Base-by-base conservation (phyloP, 2,888 invertebrate genomes). In the Bugulina stolonifera region DNA sequence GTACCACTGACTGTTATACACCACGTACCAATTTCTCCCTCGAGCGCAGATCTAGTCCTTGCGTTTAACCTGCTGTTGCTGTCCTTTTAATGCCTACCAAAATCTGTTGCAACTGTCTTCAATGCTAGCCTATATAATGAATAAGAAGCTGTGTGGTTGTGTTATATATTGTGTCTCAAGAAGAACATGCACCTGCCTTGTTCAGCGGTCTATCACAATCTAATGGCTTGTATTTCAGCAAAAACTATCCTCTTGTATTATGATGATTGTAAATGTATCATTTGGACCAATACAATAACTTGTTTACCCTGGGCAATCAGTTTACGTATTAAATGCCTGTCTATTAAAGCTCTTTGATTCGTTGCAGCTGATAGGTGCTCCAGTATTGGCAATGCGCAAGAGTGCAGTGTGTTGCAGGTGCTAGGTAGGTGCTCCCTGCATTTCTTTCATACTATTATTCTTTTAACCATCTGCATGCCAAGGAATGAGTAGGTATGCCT, bases 241-340 rank as follows among this genome's bases (percentile, higher is more conserved):
- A 43, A 43, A 43, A 5, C 10, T 10, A 10, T 5, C 43, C 43
- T 43, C 43, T 43, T 18, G 18, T 43, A 43, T 43, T 43, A 43
- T 43, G 43, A 43, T 43, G 18, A 43, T 43, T 43, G 43, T 43
- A 5, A 43, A 5, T 43, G 43, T 43, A 43, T 43, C 18, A 43
- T 43, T 10, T 43, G 43, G 43, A 43, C 43, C 43, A 43, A 43
- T 43, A 43, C 43, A 5, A 18, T 43, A 18, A 5, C 43, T 43
- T 43, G 43, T 43, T 43, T 43, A 64, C 64, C 64, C 32, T 64
- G 64, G 64, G 64, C 32, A 64, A 27, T 43, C 18, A 43, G 43
- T 43, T 43, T 43, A 10, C 43, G 18, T 18, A 43, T 43, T 43
- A 43, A 43, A 43, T 43, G 18, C 5, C 18, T 43, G 43, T 43